These are phyloP conservation scores for Philotrypesis tridentata DNA, from an alignment of 1,140 invertebrate genomes.

Conservation along the genomic window DNA sequence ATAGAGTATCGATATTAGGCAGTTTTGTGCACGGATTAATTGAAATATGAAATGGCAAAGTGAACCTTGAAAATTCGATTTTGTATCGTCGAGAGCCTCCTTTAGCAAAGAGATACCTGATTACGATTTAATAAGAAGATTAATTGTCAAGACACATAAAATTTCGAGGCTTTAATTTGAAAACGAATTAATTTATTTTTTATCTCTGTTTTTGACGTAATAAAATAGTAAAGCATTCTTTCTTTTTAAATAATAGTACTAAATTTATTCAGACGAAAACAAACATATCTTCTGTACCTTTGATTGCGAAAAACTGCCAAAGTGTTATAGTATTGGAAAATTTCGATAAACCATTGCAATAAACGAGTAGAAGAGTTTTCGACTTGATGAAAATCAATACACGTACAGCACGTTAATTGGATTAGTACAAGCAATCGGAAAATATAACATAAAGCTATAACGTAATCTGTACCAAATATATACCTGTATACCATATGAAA, in stretches of 20 bases:
- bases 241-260: not conserved
- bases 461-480: not conserved
- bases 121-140: not conserved
- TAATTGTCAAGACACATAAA: too few relatives aligned
- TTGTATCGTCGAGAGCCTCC: too few relatives aligned
- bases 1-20: not conserved
- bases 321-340: constrained; percentile 7
- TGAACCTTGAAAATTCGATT: too few relatives aligned
- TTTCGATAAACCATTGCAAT: not conserved
- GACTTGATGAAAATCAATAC: not conserved
- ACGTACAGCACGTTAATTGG: not conserved
- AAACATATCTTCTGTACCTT: not conserved
- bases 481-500: constrained; percentile 18
- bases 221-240: not conserved
- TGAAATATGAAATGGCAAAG: too few relatives aligned
- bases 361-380: constrained; percentile 1
- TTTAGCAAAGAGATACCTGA: not conserved
- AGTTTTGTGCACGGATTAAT: too few relatives aligned
- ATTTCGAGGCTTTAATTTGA: not conserved
- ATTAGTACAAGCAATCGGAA: not conserved
- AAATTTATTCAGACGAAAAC: not conserved
- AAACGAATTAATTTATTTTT: not conserved
- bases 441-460: not conserved
- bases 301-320: not conserved
- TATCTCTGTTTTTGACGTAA: not conserved